Conservation (phyloP, 2,113 vertebrate genomes). For the Protobothrops flavoviridis region DNA sequence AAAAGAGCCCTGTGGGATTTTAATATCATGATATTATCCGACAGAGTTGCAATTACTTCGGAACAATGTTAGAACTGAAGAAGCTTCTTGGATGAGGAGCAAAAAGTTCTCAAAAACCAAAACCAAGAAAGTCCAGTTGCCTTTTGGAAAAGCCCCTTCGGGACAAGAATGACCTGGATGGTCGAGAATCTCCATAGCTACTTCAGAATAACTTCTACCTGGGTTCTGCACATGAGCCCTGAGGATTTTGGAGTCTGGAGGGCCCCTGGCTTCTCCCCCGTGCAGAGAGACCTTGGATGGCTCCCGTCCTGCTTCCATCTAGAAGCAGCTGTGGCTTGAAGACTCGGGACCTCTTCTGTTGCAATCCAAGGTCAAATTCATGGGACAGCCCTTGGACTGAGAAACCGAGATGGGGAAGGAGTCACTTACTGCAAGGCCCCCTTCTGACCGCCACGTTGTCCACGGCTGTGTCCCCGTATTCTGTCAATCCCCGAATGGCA, state of each 20-base stretch:
- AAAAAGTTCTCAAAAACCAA: not conserved
- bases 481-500: constrained; percentile 61
- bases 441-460: constrained; percentile 70
- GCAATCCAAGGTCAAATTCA: not conserved
- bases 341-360: not conserved
- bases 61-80: not conserved
- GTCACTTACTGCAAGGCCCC: constrained; percentile 65
- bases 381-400: not conserved
- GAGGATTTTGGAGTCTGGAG: not conserved
- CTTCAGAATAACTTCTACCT: not conserved
- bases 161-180: not conserved
- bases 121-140: too few species aligned
- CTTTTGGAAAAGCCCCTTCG: not conserved
- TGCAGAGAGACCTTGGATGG: not conserved
- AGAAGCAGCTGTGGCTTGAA: not conserved
- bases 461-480: constrained; percentile 59
- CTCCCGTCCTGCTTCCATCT: not conserved
- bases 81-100: not conserved
- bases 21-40: not conserved
- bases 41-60: not conserved
- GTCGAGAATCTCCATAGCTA: not conserved
- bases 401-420: not conserved
- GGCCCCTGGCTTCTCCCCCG: not conserved
- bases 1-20: not conserved
- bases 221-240: not conserved